These are phyloP conservation scores for Stylophora pistillata DNA, from an alignment of 64 coral and sea anemone genomes.

Conservation along the genomic window DNA sequence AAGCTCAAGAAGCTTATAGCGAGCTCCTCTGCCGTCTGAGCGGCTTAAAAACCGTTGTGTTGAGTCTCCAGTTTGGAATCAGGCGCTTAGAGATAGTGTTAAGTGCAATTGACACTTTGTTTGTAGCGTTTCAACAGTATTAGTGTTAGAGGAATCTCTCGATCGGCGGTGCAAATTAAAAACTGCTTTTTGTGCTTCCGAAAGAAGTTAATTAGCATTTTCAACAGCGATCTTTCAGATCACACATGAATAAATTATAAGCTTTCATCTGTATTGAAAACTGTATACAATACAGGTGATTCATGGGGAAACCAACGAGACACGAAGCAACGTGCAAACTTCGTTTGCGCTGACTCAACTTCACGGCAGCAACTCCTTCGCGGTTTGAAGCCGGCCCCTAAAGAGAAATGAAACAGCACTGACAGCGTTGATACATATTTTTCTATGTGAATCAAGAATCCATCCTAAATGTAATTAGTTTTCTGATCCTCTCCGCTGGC, in stretches of 20 bases:
- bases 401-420: constrained; percentile 10
- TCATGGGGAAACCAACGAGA: not conserved
- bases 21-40: not conserved
- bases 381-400: not conserved
- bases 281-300: constrained; percentile 5
- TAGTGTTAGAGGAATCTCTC: not conserved
- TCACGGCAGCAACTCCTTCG: not conserved
- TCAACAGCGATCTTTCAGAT: constrained; percentile 35
- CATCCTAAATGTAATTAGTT: constrained; percentile 49
- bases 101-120: not conserved
- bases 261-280: constrained; percentile 18
- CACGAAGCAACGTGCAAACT: not conserved
- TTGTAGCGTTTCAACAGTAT: not conserved
- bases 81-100: not conserved
- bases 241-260: constrained; percentile 51
- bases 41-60: not conserved
- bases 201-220: constrained; percentile 53
- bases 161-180: constrained; percentile 34
- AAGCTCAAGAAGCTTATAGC: constrained; percentile 10
- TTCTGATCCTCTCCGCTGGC: constrained; percentile 24
- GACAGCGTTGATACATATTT: not conserved
- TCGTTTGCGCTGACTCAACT: too few relatives aligned
- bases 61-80: not conserved
- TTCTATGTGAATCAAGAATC: not conserved
- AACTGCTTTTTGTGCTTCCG: constrained; percentile 39